Conservation (phyloP, 2,888 invertebrate species). For the Macaria liturata region DNA sequence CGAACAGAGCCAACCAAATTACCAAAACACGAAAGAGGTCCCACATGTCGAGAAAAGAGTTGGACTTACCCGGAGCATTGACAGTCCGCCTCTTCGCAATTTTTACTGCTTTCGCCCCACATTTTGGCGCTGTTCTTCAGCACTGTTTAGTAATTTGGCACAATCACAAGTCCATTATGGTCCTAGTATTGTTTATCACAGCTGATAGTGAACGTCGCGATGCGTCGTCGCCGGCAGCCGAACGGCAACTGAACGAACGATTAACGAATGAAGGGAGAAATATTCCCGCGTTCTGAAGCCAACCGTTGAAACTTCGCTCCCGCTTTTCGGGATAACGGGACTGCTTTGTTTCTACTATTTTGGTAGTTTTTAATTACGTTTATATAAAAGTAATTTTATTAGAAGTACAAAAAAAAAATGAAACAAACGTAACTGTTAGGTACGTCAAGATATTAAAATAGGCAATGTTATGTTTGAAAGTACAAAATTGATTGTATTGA, state of each 20-base stretch:
- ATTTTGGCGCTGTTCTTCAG: slow-evolving; percentile 52
- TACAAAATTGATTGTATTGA: too few species aligned
- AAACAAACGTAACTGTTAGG: too few species aligned
- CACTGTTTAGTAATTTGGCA: slow-evolving; percentile 44
- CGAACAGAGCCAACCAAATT: slow-evolving; percentile 13
- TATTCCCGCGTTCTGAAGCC: slow-evolving; percentile 15
- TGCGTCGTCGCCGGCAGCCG: slow-evolving; percentile 7
- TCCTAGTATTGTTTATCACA: slow-evolving; percentile 38
- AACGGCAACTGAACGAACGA: slow-evolving; percentile 31
- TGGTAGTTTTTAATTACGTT: slow-evolving; percentile 43
- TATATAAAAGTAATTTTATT: too few species aligned
- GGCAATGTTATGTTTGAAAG: too few species aligned
- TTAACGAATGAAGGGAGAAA: background rate
- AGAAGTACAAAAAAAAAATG: too few species aligned
- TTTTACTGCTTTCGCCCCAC: slow-evolving; percentile 71
- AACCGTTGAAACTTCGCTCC: slow-evolving; percentile 46
- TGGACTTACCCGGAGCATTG: slow-evolving; percentile 73
- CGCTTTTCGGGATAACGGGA: slow-evolving; percentile 41
- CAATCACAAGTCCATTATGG: slow-evolving; percentile 57
- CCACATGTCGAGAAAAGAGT: slow-evolving; percentile 5
- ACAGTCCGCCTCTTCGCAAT: slow-evolving; percentile 73
- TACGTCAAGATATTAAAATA: too few species aligned
- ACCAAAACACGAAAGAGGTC: slow-evolving; percentile 19
- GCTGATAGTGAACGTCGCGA: slow-evolving; percentile 18
- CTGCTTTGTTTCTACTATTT: slow-evolving; percentile 47